These are phyloP conservation scores for Eurystomus gularis DNA, from an alignment of 2,113 vertebrate species.

Conservation along the genomic window DNA sequence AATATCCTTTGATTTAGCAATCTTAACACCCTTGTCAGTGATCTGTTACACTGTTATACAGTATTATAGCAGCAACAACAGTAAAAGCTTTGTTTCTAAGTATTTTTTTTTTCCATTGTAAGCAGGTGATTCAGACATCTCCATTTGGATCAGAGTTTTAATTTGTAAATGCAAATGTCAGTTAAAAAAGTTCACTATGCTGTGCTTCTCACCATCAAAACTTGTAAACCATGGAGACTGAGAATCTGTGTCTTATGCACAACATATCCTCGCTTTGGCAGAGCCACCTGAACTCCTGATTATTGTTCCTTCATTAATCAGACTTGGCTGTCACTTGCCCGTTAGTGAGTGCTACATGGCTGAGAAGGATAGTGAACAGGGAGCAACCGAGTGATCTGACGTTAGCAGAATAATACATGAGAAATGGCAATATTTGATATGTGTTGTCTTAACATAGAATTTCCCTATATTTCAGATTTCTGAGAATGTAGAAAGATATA, in stretches of 20 bases:
- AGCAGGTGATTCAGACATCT: neutral
- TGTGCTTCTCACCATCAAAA: neutral
- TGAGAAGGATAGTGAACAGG: neutral
- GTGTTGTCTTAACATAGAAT: neutral
- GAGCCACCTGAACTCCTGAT: neutral
- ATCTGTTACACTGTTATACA: neutral
- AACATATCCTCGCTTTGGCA: neutral
- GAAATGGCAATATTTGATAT: neutral
- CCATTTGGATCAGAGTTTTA: neutral
- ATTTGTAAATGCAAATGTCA: neutral
- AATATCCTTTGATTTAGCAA: slow-evolving; percentile 1
- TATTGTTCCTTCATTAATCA: neutral
- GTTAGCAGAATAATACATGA: neutral
- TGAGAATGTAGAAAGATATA: neutral
- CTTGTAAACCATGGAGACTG: neutral
- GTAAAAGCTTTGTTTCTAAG: neutral
- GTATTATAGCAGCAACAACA: neutral
- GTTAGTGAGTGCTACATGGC: neutral
- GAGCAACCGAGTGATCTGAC: fast-evolving
- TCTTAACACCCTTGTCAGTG: neutral
- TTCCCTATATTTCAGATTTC: neutral
- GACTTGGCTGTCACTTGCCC: neutral
- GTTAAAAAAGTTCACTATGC: neutral
- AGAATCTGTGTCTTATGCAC: neutral
- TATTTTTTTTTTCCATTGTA: neutral